A percentile compares a stretch with the other conserved stretches of the same genome.
phyloP scores from a whole-genome alignment of 2,797 vertebrate genomes.

The Acipenser transmontanus region DNA sequence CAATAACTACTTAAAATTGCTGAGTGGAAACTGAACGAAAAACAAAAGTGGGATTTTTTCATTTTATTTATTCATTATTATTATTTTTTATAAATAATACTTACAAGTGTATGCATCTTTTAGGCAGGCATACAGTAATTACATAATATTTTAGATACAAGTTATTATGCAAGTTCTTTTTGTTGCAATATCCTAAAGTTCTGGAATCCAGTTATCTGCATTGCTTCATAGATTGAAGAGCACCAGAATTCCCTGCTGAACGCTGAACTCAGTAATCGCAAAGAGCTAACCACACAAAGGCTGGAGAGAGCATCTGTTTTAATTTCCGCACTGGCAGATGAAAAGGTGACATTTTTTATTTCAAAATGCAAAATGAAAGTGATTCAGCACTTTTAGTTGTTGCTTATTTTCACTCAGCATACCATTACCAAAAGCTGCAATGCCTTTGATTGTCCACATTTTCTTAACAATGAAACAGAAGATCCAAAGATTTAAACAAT shows the following conservation, averaged over 20 bases:
- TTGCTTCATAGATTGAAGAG: conserved; percentile 46
- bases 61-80: not conserved
- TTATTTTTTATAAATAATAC: not conserved
- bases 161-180: not conserved
- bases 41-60: conserved; percentile 32
- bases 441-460: too few species aligned
- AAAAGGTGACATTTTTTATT: conserved; percentile 26
- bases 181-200: not conserved
- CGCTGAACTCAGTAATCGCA: conserved; percentile 29
- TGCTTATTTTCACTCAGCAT: too few species aligned
- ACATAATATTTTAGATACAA: not conserved
- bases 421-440: too few species aligned
- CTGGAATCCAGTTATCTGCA: not conserved
- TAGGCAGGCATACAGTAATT: not conserved
- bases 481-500: not conserved
- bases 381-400: too few species aligned
- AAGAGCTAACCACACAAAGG: conserved; percentile 26
- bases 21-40: conserved; percentile 36
- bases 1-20: conserved; percentile 43
- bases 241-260: conserved; percentile 42
- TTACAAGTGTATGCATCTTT: not conserved
- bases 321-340: conserved; percentile 31
- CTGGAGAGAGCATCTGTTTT: conserved; percentile 29
- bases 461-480: not conserved
- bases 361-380: not conserved